Evolutionary conservation across 2,888 invertebrate species (phyloP).

Genomic region (Lochmaea capreae): DNA sequence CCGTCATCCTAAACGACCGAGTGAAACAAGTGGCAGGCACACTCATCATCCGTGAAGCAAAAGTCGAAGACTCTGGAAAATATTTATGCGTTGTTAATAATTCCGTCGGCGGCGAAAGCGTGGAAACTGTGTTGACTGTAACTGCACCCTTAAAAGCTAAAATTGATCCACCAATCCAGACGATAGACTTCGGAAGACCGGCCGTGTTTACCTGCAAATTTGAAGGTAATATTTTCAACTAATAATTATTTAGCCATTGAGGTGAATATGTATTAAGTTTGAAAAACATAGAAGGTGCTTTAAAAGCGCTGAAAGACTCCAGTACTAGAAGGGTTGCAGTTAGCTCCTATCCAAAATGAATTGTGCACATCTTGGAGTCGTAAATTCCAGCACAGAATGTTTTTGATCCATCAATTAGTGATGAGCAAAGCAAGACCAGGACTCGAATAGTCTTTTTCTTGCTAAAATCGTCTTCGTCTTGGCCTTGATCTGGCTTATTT

Average conservation of each 20-base stretch:
- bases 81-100: slow-evolving; percentile 96
- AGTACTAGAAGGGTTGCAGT: too few relatives aligned
- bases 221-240: slow-evolving; percentile 69
- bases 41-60: slow-evolving; percentile 90
- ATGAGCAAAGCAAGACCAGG: too few relatives aligned
- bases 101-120: slow-evolving; percentile 92
- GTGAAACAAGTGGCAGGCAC: slow-evolving; percentile 95
- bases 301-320: too few relatives aligned
- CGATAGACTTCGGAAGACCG: slow-evolving; percentile 92
- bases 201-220: slow-evolving; percentile 93
- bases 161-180: slow-evolving; percentile 89
- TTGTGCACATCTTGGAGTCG: too few relatives aligned
- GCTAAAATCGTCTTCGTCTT: too few relatives aligned
- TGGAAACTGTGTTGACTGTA: slow-evolving; percentile 91
- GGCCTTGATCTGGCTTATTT: too few relatives aligned
- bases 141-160: slow-evolving; percentile 90
- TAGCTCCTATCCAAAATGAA: too few relatives aligned
- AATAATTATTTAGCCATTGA: not conserved
- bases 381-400: too few relatives aligned
- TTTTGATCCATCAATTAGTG: too few relatives aligned
- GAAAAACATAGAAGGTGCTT: too few relatives aligned
- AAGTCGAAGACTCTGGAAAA: slow-evolving; percentile 93
- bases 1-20: slow-evolving; percentile 89
- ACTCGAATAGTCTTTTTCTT: too few relatives aligned
- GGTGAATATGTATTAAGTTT: too few relatives aligned